A percentile compares a stretch with the other conserved stretches of the same genome.
Conservation (phyloP, 2,113 vertebrate species). For the Marmota flaviventris region DNA sequence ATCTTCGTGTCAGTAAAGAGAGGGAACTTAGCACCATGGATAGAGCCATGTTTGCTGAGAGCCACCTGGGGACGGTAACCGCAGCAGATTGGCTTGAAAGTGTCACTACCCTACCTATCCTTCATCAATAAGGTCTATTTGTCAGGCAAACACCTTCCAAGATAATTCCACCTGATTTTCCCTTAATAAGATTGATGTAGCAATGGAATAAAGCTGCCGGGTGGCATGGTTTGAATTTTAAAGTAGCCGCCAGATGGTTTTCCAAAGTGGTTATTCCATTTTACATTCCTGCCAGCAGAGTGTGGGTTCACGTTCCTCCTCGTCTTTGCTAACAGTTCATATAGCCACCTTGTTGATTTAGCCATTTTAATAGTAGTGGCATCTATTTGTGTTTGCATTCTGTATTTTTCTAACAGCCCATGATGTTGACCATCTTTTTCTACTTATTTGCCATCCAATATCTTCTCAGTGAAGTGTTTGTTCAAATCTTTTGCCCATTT, state of each 20-base stretch:
- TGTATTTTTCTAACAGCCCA: not conserved
- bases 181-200: not conserved
- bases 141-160: not conserved
- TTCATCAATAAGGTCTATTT: not conserved
- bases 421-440: too few species aligned
- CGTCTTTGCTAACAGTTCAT: not conserved
- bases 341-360: not conserved
- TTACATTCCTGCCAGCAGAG: not conserved
- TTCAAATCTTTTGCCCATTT: not conserved
- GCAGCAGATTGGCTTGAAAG: not conserved
- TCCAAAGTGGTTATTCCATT: not conserved
- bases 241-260: not conserved
- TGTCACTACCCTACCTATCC: not conserved
- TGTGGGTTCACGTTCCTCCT: not conserved
- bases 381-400: not conserved
- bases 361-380: not conserved
- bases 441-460: too few species aligned
- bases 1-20: not conserved
- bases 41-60: not conserved
- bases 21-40: not conserved
- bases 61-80: not conserved
- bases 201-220: not conserved
- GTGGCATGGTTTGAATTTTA: not conserved
- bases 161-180: not conserved
- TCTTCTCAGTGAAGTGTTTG: too few species aligned